Percentiles rank a stretch among this genome's conserved stretches.
Conservation (phyloP, 2,113 vertebrate species). For the Steatornis caripensis region DNA sequence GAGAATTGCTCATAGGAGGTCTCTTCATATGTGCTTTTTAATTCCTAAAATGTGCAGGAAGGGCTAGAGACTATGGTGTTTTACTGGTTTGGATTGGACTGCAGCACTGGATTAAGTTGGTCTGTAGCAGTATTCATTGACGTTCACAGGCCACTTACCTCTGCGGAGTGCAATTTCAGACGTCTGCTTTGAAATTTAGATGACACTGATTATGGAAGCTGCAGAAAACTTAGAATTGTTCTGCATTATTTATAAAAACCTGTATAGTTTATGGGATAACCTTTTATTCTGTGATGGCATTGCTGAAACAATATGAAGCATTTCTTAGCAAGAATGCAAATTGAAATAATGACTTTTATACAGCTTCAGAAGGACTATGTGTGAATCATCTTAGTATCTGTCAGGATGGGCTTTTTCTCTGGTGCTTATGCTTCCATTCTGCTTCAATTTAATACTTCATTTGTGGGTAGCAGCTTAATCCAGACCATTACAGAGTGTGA, state of each 20-base stretch:
- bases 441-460: slow-evolving; percentile 11
- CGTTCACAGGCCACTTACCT: not conserved
- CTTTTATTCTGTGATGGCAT: not conserved
- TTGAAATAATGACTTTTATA: not conserved
- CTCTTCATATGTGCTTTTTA: not conserved
- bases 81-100: not conserved
- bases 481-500: not conserved
- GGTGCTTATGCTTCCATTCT: slow-evolving; percentile 6
- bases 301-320: slow-evolving; percentile 6
- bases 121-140: not conserved
- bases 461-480: slow-evolving; percentile 17
- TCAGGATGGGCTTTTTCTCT: not conserved
- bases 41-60: not conserved
- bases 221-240: slow-evolving; percentile 6
- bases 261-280: not conserved
- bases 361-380: not conserved
- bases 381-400: slow-evolving; percentile 18
- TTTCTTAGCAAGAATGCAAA: not conserved
- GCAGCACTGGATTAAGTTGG: not conserved
- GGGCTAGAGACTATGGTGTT: not conserved
- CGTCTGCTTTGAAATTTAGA: not conserved
- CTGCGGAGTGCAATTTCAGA: not conserved
- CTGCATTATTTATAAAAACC: slow-evolving; percentile 4
- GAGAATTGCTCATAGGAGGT: accelerated
- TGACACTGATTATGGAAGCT: not conserved